Base-by-base conservation (phyloP, 2,797 vertebrate species). In the Girardinus metallicus region DNA sequence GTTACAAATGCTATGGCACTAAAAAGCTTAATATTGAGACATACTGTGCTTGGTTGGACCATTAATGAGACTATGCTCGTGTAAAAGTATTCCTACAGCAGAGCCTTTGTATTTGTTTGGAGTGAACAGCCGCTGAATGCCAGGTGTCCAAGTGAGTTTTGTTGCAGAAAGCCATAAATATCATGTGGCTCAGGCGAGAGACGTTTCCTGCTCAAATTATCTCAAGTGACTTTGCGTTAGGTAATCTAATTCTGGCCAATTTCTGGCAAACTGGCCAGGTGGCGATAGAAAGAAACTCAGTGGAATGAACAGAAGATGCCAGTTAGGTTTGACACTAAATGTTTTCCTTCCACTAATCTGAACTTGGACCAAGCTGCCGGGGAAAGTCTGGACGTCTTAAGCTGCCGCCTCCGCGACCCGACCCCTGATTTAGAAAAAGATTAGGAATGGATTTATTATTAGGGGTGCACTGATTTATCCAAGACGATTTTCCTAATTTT, bases 81-180 rank as follows among this genome's bases (percentile, higher is more conserved):
- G n/a, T 13, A 16, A 34, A 10, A 29, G n/a, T 9, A 70, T 34
- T 21, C 47, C 34, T 49, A 31, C 46, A n/a, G 68, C 26, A 29
- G 26, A 44, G 68, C 39, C 23, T 44, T 36, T 74, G 51, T 16
- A 9, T 90, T 44, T 68, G 23, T 87, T 5, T 74, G 72, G 47
- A 60, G 41, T n/a, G 49, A 49, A 13, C 66, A 18, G 64, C 86
- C 68, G 55, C 9, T 53, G 23, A 84, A 78, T 73, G 80, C 41
- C 77, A 70, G 39, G 73, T 73, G 81, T 85, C 80, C 18, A 74
- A 74, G 83, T 86, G 83, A 87, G 84, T 91, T 84, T 89, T 62
- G 75, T 18, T 79, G 66, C 83, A 72, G 77, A 62, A 47, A 78
- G 68, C 18, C 39, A 76, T 64, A 7, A 5, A 44, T 57, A 13